phyloP scores from a whole-genome alignment of 2,888 invertebrate species.

The Mesopsocus fuscifrons region DNA sequence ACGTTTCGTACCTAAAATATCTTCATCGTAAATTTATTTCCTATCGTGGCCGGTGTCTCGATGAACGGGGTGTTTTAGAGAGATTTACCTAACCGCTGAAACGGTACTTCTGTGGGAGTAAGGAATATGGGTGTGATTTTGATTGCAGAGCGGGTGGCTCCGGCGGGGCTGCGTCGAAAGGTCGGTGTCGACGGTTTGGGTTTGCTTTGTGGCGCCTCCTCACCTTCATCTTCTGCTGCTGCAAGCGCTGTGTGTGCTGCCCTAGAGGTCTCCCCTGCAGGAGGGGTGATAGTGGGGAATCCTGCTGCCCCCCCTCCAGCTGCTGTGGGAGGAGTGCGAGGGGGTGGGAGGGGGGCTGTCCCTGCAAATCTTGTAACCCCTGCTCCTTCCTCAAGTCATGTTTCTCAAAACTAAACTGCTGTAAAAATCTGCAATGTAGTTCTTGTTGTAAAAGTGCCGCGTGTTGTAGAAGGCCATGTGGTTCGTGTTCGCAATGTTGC shows the following conservation, averaged over 20 bases:
- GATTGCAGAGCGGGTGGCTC: too few species aligned
- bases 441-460: slow-evolving; percentile 12
- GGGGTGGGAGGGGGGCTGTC: neutral
- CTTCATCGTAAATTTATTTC: too few species aligned
- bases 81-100: too few species aligned
- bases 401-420: neutral
- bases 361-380: slow-evolving; percentile 1
- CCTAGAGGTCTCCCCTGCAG: neutral
- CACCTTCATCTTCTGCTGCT: slow-evolving; percentile 7
- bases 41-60: too few species aligned
- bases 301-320: slow-evolving; percentile 1
- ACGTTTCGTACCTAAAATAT: too few species aligned
- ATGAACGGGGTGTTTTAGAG: too few species aligned
- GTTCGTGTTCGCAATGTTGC: slow-evolving; percentile 12
- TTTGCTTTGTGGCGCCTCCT: slow-evolving; percentile 9
- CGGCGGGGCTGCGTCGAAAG: too few species aligned
- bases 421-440: slow-evolving; percentile 7
- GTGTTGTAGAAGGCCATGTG: slow-evolving; percentile 12
- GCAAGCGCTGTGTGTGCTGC: slow-evolving; percentile 11
- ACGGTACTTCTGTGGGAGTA: too few species aligned
- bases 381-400: neutral
- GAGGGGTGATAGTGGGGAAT: neutral
- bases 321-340: slow-evolving; percentile 5
- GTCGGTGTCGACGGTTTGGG: neutral
- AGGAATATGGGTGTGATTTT: too few species aligned